Evolutionary conservation across 2,113 vertebrate species (phyloP), one percentile per base, ranked within the genome.

Genomic region (Ursus arctos): DNA sequence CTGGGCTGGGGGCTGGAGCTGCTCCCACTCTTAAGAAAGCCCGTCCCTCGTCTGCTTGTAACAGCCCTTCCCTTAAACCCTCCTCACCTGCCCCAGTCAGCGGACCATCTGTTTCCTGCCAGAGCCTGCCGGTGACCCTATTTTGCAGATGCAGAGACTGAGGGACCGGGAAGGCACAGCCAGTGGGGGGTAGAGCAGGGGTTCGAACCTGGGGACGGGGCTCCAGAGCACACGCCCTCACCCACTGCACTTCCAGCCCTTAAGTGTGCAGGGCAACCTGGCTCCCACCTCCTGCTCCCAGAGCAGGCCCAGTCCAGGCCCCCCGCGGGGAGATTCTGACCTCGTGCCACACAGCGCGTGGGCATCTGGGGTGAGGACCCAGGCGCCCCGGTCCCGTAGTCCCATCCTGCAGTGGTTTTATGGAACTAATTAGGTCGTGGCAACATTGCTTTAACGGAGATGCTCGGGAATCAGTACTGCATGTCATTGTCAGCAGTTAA

Each of bases 401-500:
- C 47, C 67, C 82, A 13, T 7, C 67, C 72, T 69, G 69, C 43
- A 51, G 71, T 55, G 89, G 92, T 69, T 97, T 97, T 94, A 91
- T 96, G 97, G 98, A 97, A 98, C 79, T 95, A 91, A 98, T 98
- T 98, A 98, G 92, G 95, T 59, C 0, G 0, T 57, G 87, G 95
- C 83, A 53, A 84, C 76, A 88, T 94, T 83, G 89, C 96, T 96
- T 86, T 94, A 95, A 93, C 88, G 83, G 91, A 94, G 96, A 76
- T 72, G 94, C 84, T 90, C 88, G 79, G 79, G 94, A 97, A 90
- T 94, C 95, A 95, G 57, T 94, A 31, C 95, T 97, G 97, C 97
- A 88, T 98, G 97, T 97, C 95, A 93, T 79, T 97, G 98, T 98
- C 76, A 94, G 79, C n/a, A 33, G 83, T 96, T 97, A 98, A 98